Base-by-base conservation (phyloP, 2,113 vertebrate genomes). In the Acanthochromis polyacanthus region DNA sequence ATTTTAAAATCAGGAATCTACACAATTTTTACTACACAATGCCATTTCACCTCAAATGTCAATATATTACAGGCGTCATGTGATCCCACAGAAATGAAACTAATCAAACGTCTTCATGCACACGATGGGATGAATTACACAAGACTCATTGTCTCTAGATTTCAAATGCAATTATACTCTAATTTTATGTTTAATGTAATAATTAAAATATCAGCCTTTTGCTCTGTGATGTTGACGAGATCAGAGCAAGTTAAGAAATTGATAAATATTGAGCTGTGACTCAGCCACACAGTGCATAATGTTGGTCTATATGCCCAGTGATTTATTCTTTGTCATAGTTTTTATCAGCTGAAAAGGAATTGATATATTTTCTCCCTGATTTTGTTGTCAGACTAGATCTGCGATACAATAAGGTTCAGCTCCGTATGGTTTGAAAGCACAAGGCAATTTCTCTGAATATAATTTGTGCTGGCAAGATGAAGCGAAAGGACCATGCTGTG, bases 11-110 rank as follows among this genome's bases (percentile, higher is more conserved):
- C 94, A 94, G 94, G 96, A 95, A 96, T 96, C 92, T 90, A 92
- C 93, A 95, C 91, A 94, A 95, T 96, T 93, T 91, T 95, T 96
- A 95, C 93, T 90, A 90, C 91, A 91, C 94, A 93, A 91, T 95
- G 94, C 95, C 95, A 96, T 95, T 96, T 93, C 94, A 94, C 95
- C 96, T 94, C 93, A 95, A 96, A 96, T 97, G 96, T 96, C 96
- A 96, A 95, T 95, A 95, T 95, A 94, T 93, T 95, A 94, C 94
- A 93, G 92, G 93, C 93, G 95, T 95, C 95, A 94, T 91, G 91
- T 95, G 95, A 96, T 95, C 94, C 90, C 81, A 88, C 7, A 4
- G 85, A 89, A 93, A 91, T 85, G 89, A 43, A 65, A 81, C 69
- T 52, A 73, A 67, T 62, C 53, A 16, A 56, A 81, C 14, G 36